Base-by-base conservation (phyloP, 2,797 vertebrate genomes). In the Morelia viridis region DNA sequence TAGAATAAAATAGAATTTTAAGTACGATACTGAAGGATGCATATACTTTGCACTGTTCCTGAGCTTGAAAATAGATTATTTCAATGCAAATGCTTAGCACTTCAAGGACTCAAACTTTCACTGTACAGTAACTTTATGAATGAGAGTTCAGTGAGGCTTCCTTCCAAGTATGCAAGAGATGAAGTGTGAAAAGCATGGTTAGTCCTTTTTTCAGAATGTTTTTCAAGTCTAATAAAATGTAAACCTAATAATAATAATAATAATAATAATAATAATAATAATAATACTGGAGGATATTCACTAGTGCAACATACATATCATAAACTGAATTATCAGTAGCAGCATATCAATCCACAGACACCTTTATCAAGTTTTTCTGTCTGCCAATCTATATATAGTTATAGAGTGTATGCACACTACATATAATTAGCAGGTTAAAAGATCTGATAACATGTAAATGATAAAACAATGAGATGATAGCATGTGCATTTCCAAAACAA, bases 171-270 rank as follows among this genome's bases (percentile, higher is more conserved):
- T 58, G 85, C 85, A 87, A 76, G 19, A 31, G 35, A 31, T 41
- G 31, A 90, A 80, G 15, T 61, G 13, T 62, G 19, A 84, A 57
- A 53, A 57, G 12, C 62, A 19, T 85, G 50, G 26, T 61, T 31
- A 85, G 50, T 76, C 26, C 41, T 12, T 84, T 61, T 31, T 28
- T 15, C 41, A 53, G 0, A 8, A 1, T 80, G 56, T 1, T 71
- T 93, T 91, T 89, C 50, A 90, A 90, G 88, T 58, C 31, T 46
- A 11, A 62, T 92, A 31, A 28, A 91, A 94, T 68, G 60, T 92
- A 65, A 93, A 56, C n/a, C 87, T 88, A 31, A 41, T 31, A 61
- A 26, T 22, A 5, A 31, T 85, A 26, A 35, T 62, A 80, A 28
- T 41, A 64, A 7, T 85, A 41, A 41, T 88, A 31, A 41, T 31